These are phyloP conservation scores for Onychomys leucogaster DNA, from an alignment of 2,797 vertebrate species.

Conservation along the genomic window DNA sequence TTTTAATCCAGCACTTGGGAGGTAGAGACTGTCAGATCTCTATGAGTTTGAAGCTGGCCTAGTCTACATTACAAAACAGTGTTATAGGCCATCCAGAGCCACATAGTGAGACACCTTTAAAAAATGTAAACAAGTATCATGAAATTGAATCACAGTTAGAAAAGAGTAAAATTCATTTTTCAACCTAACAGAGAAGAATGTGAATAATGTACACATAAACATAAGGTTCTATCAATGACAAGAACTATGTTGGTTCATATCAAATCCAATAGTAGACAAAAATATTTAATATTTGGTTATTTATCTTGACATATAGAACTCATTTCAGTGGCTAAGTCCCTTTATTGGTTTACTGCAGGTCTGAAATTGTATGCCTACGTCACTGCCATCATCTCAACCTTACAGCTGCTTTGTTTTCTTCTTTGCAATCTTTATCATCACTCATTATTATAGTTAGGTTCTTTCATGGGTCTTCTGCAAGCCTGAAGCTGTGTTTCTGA, in stretches of 20 bases:
- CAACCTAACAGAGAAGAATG: conserved; percentile 89
- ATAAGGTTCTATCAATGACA: conserved; percentile 87
- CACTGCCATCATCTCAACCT: background rate
- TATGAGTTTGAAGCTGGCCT: no score
- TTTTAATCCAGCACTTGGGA: no score
- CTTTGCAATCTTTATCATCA: conserved; percentile 72
- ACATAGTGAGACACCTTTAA: background rate
- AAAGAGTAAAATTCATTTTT: conserved; percentile 85
- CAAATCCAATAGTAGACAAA: conserved; percentile 88
- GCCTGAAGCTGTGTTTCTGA: conserved; percentile 82
- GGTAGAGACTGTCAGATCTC: no score
- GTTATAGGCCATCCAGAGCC: no score
- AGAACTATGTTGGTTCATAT: conserved; percentile 88
- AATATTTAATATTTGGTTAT: conserved; percentile 78
- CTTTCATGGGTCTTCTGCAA: conserved; percentile 93
- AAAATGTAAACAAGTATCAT: conserved; percentile 82
- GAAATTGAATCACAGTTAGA: conserved; percentile 85
- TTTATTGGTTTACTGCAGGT: background rate
- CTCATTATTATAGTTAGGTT: conserved; percentile 93
- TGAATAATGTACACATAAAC: conserved; percentile 88
- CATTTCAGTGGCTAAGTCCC: background rate
- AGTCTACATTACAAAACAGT: no score
- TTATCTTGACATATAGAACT: background rate
- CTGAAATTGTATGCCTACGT: background rate
- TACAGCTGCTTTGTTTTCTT: background rate